Evolutionary conservation across 2,113 vertebrate species (phyloP), one percentile per base, ranked within the genome.

Genomic region (Mustela nigripes): DNA sequence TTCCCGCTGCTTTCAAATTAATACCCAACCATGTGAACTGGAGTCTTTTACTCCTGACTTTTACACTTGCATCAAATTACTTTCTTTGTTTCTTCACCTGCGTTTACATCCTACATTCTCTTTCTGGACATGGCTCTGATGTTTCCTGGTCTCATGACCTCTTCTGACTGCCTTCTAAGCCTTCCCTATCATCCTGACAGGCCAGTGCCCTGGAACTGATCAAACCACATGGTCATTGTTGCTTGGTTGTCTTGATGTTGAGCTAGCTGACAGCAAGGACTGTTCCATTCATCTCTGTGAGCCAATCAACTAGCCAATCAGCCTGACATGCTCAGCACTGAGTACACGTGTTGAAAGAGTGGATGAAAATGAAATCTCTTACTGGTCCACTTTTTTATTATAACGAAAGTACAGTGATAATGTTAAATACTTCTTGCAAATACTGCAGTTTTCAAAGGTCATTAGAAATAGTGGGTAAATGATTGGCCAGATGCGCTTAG

Each of bases 401-500:
- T 58, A 50, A 65, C 33, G n/a, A 45, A 33, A 50, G 1, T 31
- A 26, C 8, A 60, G n/a, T 26, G 58, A 85, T 73, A 12, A 71
- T 48, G 24, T 81, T 90, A 69, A 69, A 42, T 80, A 62, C 26
- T 26, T 95, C 63, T 58, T 94, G 45, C 18, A 91, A 94, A 91
- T 45, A 76, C n/a, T 74, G 2, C 83, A 33, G 28, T 79, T 95
- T 92, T 84, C 33, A 92, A 89, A 90, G 89, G 58, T 65, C n/a
- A 10, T 90, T 90, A 90, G 79, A 74, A 83, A 14, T n/a, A 42
- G 53, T 53, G 31, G 26, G 63, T 71, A 63, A 71, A 74, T 33
- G 36, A 74, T 42, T 89, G 69, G 73, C 90, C 86, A 97, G 74
- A 84, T 45, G 82, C 8, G 28, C 73, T 95, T 91, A 83, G 79